phyloP scores from a whole-genome alignment of 2,888 invertebrate genomes.

The Mythimna impura region DNA sequence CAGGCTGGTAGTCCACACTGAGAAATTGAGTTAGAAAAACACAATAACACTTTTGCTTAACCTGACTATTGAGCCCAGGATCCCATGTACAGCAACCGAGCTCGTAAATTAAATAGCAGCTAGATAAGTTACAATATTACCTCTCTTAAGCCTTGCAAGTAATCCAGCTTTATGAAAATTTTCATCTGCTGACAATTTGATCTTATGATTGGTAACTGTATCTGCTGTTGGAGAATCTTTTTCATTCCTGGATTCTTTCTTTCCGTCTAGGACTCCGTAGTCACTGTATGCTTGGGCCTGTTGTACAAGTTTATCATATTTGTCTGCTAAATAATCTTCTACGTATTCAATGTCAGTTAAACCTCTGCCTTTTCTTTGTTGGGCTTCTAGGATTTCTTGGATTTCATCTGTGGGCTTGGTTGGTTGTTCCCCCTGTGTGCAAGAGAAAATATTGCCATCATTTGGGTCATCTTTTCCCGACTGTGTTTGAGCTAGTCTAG shows the following conservation, averaged over 20 bases:
- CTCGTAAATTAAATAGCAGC: background rate
- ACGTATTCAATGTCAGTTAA: slow-evolving; percentile 78
- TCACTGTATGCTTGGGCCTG: slow-evolving; percentile 87
- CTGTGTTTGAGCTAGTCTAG: no score
- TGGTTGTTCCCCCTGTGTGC: background rate
- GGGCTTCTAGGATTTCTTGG: slow-evolving; percentile 41
- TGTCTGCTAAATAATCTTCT: slow-evolving; percentile 77
- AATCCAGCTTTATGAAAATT: slow-evolving; percentile 48
- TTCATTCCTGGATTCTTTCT: slow-evolving; percentile 70
- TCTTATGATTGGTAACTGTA: slow-evolving; percentile 55
- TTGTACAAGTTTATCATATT: slow-evolving; percentile 73
- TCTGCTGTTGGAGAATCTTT: slow-evolving; percentile 61
- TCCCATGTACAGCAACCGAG: no score
- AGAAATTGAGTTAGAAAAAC: no score
- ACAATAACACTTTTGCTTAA: no score
- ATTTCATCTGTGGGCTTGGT: slow-evolving; percentile 53
- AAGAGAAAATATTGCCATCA: background rate
- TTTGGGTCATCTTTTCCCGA: no score
- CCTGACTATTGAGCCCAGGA: no score
- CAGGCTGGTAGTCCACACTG: no score
- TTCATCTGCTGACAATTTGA: slow-evolving; percentile 58
- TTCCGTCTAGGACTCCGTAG: slow-evolving; percentile 81
- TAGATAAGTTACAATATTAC: slow-evolving; percentile 46
- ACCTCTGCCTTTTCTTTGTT: slow-evolving; percentile 61
- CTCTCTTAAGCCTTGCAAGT: slow-evolving; percentile 63